Evolutionary conservation across 2,113 vertebrate genomes (phyloP).

Genomic region (Pristiophorus japonicus): DNA sequence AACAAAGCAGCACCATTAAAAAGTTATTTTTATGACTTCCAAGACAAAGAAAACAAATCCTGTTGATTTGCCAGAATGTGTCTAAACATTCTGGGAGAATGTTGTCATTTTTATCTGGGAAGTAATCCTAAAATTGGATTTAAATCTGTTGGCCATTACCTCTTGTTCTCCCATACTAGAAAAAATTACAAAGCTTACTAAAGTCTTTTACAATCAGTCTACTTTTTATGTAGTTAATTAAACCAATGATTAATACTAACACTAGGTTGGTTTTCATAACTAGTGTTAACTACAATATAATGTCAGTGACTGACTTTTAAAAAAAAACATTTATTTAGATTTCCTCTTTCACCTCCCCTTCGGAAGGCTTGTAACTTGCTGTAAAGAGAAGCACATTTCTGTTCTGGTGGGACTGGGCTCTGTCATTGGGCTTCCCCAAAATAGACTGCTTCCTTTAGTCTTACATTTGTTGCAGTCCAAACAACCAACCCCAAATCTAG

Average conservation of each 20-base stretch:
- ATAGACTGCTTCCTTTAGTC: neutral
- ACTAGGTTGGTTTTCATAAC: neutral
- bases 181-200: neutral
- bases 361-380: neutral
- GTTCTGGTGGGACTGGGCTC: neutral
- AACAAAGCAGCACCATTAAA: neutral
- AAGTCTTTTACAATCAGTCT: neutral
- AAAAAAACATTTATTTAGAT: neutral
- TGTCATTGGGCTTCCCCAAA: neutral
- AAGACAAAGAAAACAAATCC: neutral
- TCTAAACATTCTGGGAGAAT: neutral
- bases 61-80: neutral
- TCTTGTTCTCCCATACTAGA: neutral
- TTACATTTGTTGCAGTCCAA: neutral
- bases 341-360: neutral
- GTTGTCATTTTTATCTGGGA: neutral
- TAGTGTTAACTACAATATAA: neutral
- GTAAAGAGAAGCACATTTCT: neutral
- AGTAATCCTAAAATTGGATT: neutral
- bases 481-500: neutral
- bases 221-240: neutral
- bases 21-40: neutral
- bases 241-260: neutral
- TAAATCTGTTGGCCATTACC: neutral
- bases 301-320: neutral